A percentile compares a stretch with the other conserved stretches of the same genome.
Conservation (phyloP, 2,113 vertebrate species). For the Romanogobio albipinnatus region DNA sequence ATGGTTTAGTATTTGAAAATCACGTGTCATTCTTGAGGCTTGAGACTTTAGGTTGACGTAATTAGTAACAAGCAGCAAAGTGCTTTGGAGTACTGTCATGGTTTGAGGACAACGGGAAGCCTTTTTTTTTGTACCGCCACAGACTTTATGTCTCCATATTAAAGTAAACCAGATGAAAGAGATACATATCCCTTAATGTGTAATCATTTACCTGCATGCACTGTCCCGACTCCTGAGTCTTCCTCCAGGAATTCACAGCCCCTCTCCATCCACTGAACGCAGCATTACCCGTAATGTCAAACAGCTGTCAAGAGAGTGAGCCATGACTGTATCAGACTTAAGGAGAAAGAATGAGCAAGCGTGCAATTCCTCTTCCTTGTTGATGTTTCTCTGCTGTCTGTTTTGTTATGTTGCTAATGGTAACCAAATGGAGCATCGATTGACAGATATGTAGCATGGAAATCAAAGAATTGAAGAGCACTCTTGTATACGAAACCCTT, state of each 20-base stretch:
- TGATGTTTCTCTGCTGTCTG: slow-evolving; percentile 49
- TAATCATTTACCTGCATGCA: slow-evolving; percentile 65
- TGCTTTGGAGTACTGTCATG: slow-evolving; percentile 39
- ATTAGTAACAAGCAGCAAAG: slow-evolving; percentile 36
- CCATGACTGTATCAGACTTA: slow-evolving; percentile 39
- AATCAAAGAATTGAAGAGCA: slow-evolving; percentile 43
- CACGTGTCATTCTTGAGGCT: neutral
- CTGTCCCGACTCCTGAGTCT: slow-evolving; percentile 53
- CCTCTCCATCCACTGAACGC: slow-evolving; percentile 26
- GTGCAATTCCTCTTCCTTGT: slow-evolving; percentile 37
- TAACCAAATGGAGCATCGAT: slow-evolving; percentile 44
- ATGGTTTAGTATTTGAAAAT: neutral
- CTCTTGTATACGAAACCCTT: slow-evolving; percentile 14
- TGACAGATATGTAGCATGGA: slow-evolving; percentile 56
- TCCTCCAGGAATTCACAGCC: slow-evolving; percentile 50
- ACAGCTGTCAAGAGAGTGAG: slow-evolving; percentile 57
- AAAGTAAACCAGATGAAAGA: slow-evolving; percentile 66
- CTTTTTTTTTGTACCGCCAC: slow-evolving; percentile 24
- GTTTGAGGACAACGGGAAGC: slow-evolving; percentile 48
- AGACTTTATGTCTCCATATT: slow-evolving; percentile 61
- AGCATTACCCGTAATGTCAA: slow-evolving; percentile 55
- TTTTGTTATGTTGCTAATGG: slow-evolving; percentile 61
- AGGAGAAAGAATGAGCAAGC: slow-evolving; percentile 35
- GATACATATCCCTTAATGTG: slow-evolving; percentile 58
- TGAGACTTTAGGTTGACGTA: slow-evolving; percentile 13